Evolutionary conservation across 2,113 vertebrate genomes (phyloP).

Genomic region (Melanotaenia duboulayi): DNA sequence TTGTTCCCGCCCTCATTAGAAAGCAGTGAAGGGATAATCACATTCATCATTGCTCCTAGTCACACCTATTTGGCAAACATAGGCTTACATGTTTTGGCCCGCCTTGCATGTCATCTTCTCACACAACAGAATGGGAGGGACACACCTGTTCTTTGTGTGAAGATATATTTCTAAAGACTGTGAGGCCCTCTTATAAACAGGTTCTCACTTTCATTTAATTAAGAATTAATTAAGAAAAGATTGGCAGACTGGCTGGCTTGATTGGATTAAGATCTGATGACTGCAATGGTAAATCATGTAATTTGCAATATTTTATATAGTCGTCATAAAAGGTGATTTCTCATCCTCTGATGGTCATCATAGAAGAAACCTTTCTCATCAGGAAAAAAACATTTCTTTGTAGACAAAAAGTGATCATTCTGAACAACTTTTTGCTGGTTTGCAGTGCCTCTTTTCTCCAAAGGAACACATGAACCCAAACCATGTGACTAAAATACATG

Average conservation of each 20-base stretch:
- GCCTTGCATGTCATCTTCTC: constrained; percentile 17
- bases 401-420: no score
- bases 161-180: not conserved
- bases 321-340: not conserved
- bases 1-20: constrained; percentile 16
- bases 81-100: constrained; percentile 27
- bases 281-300: not conserved
- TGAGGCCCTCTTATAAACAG: not conserved
- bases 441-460: no score
- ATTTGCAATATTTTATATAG: not conserved
- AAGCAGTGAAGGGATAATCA: constrained; percentile 18
- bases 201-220: not conserved
- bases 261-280: not conserved
- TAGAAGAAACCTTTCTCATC: not conserved
- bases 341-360: not conserved
- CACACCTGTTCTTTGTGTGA: not conserved
- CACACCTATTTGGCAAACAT: constrained; percentile 31
- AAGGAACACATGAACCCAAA: no score
- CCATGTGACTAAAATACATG: no score
- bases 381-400: no score
- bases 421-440: no score
- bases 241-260: no score
- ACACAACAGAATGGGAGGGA: constrained; percentile 1
- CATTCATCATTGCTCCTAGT: constrained; percentile 30
- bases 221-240: not conserved